Base-by-base conservation (phyloP, 92 coral and sea anemone genomes). In the Nematostella vectensis region DNA sequence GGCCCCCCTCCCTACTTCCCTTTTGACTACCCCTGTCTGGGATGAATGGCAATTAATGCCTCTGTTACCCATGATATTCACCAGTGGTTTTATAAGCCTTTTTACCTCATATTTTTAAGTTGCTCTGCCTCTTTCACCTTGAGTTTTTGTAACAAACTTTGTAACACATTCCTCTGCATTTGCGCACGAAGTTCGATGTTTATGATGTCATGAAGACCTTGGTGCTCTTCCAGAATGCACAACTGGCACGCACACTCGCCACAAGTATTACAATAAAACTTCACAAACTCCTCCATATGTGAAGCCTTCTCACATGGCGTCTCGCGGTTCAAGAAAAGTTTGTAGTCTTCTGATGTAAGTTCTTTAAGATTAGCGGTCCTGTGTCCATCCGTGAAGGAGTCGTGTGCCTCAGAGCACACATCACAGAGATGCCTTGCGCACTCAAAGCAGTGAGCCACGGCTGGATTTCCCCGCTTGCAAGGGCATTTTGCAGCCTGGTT, bases 201-300 rank as follows among this genome's bases (percentile, higher is more conserved):
- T 11, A 45, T 17, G 18, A 45, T 11, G 51, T 45, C 51, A 45
- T 45, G 51, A 4, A 11, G 61, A 12, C 38, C 31, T 18, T 65
- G 30, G 15, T 53, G 61, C 1, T 53, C 61, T 0, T 54, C 17
- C 3, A 1, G 42, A 22, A 23, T 33, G 44, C 71, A 65, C 17
- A 13, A 23, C 45, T 33, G 29, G 51, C 62, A 65, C 37, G 51
- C 43, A 25, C 20, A 17, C 9, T 2, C 4, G 15, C 54, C 54
- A 39, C 71, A 65, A 19, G 55, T 49, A 16, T 23, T 38, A 21
- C 71, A 65, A 38, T 36, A 44, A 23, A 54, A 44, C 22, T 47
- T 37, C 6, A 65, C 13, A 0, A 16, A 10, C 4, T 65, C 49
- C 6, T 65, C 47, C 17, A 4, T 11, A 54, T 65, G 71, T 8